phyloP scores from a whole-genome alignment of 2,113 vertebrate genomes.

The Piprites chloris region DNA sequence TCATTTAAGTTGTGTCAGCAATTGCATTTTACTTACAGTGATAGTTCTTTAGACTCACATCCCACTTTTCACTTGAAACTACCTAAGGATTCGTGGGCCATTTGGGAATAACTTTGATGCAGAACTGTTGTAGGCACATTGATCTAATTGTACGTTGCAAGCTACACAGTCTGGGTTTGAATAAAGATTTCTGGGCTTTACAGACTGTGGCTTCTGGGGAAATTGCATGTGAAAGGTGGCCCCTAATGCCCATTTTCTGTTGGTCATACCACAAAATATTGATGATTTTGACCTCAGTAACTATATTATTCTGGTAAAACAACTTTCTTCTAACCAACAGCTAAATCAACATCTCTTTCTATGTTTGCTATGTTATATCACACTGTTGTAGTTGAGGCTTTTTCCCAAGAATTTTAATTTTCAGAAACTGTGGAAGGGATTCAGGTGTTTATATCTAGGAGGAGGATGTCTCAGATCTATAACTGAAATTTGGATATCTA shows the following conservation, averaged over 20 bases:
- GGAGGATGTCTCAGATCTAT: neutral
- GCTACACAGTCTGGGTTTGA: neutral
- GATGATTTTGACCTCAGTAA: neutral
- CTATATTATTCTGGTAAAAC: neutral
- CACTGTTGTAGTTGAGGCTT: neutral
- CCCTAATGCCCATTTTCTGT: neutral
- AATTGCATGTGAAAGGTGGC: neutral
- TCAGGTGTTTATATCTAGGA: neutral
- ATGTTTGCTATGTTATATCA: neutral
- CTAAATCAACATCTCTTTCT: neutral
- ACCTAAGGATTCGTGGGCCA: neutral
- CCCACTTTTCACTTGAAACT: neutral
- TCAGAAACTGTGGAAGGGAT: neutral
- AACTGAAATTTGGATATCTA: neutral
- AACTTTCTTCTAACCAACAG: neutral
- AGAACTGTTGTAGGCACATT: neutral
- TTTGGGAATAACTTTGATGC: neutral
- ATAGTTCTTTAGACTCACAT: neutral
- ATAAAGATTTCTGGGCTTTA: neutral
- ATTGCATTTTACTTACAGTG: conserved; percentile 39
- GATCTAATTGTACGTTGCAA: neutral
- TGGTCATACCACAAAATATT: neutral
- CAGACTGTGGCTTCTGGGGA: neutral
- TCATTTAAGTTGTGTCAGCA: conserved; percentile 62
- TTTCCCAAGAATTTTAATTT: neutral